Conservation (phyloP, 1,140 invertebrate genomes). For the Lucilia cuprina region DNA sequence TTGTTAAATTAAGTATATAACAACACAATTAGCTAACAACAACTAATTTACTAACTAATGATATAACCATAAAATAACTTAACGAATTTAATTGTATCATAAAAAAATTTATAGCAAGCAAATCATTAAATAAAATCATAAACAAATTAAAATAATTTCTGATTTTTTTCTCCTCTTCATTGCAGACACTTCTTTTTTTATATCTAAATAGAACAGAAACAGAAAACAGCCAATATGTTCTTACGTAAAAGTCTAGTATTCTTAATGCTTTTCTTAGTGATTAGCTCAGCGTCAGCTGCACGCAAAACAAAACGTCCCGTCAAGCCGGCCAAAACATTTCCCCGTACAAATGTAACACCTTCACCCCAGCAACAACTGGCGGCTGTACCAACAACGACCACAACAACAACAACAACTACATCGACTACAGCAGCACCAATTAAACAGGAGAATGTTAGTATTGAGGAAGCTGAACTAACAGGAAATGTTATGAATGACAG, state of each 20-base stretch:
- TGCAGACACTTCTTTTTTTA: not conserved
- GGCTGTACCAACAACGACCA: constrained; percentile 30
- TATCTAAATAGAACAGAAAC: not conserved
- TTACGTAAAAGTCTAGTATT: constrained; percentile 57
- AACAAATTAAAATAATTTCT: too few relatives aligned
- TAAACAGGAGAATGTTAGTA: constrained; percentile 36
- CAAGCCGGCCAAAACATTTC: constrained; percentile 59
- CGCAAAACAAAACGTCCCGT: constrained; percentile 62
- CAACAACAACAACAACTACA: constrained; percentile 36
- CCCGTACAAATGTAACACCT: constrained; percentile 59
- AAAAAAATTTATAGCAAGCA: too few relatives aligned
- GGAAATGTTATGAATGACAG: constrained; percentile 32
- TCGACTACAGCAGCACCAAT: constrained; percentile 10
- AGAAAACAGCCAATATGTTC: constrained; percentile 47
- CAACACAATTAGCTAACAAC: too few relatives aligned
- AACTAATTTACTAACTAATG: too few relatives aligned
- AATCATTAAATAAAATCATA: too few relatives aligned
- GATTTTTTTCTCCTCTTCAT: not conserved
- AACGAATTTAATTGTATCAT: too few relatives aligned
- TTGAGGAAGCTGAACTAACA: constrained; percentile 32
- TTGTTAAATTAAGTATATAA: too few relatives aligned
- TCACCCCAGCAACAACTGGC: constrained; percentile 41
- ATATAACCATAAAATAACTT: too few relatives aligned
- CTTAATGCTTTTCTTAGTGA: constrained; percentile 57
- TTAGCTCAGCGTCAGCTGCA: constrained; percentile 56